These are phyloP conservation scores for Phyllotreta striolata DNA, from an alignment of 2,888 invertebrate species.

Conservation along the genomic window DNA sequence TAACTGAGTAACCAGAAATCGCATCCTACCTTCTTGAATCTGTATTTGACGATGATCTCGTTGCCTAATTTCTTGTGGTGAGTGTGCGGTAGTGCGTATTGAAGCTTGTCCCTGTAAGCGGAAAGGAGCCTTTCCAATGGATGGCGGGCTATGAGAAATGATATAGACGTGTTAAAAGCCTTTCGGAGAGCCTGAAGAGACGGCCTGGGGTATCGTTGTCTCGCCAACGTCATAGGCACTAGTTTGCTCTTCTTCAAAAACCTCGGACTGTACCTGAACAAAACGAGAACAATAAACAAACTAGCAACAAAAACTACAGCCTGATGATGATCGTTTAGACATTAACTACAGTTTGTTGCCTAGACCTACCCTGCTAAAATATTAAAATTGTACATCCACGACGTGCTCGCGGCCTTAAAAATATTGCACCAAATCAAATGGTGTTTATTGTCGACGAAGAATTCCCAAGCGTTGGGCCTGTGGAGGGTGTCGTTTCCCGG, in stretches of 20 bases:
- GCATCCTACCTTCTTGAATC: conserved; percentile 57
- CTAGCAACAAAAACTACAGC: too few relatives aligned
- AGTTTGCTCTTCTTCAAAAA: conserved; percentile 80
- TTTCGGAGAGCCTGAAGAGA: conserved; percentile 73
- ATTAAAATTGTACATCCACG: conserved; percentile 93
- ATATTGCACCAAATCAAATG: conserved; percentile 86
- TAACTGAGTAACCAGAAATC: too few relatives aligned
- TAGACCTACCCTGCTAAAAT: conserved; percentile 83
- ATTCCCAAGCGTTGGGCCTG: conserved; percentile 86
- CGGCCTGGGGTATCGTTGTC: conserved; percentile 81
- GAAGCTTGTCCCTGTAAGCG: conserved; percentile 85
- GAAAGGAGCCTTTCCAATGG: conserved; percentile 82
- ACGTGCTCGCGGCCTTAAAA: conserved; percentile 87
- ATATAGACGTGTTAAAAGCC: conserved; percentile 75
- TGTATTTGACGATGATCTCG: conserved; percentile 78
- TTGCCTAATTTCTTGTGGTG: conserved; percentile 82
- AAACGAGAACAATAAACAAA: conserved; percentile 24
- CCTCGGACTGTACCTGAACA: conserved; percentile 71
- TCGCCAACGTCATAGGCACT: conserved; percentile 79
- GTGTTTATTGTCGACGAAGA: conserved; percentile 80
- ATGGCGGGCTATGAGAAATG: conserved; percentile 84
- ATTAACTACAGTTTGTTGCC: too few relatives aligned
- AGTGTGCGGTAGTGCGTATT: conserved; percentile 82
- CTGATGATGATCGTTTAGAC: too few relatives aligned
- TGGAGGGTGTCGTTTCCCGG: conserved; percentile 67